Percentiles rank a stretch among this genome's conserved stretches.
These are phyloP conservation scores for Aphodius sticticus DNA, from an alignment of 2,888 invertebrate genomes.

Conservation along the genomic window DNA sequence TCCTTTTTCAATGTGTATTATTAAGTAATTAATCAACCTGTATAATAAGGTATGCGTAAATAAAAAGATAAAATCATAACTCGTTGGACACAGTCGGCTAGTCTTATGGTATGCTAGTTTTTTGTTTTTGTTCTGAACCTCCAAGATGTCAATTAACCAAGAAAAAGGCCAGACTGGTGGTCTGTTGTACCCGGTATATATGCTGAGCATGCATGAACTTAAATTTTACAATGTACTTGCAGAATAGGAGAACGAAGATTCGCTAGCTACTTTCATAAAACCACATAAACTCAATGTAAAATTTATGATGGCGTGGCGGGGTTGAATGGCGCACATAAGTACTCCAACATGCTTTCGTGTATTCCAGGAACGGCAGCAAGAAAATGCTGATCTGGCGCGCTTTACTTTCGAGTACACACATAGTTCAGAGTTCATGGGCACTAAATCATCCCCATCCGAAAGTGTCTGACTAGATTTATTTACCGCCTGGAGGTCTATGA, in stretches of 20 bases:
- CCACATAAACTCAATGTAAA: not conserved
- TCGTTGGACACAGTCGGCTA: no score
- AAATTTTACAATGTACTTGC: not conserved
- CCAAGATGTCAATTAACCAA: no score
- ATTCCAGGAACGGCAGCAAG: not conserved
- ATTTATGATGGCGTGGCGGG: not conserved
- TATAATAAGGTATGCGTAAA: no score
- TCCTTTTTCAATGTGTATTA: no score
- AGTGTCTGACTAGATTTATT: not conserved
- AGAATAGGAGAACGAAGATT: not conserved
- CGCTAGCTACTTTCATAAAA: not conserved
- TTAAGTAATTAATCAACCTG: no score
- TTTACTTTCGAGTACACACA: not conserved
- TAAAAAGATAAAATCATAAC: no score
- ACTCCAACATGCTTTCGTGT: not conserved
- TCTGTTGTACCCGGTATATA: no score
- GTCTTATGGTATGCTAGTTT: no score
- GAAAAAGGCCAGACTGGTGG: no score
- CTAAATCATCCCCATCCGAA: not conserved
- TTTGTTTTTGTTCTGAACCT: no score
- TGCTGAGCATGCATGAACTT: not conserved
- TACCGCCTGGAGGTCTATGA: not conserved
- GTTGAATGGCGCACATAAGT: not conserved
- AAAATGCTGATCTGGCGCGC: not conserved
- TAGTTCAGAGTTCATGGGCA: not conserved